Conservation (phyloP, 2,113 vertebrate species). For the Caloenas nicobarica region DNA sequence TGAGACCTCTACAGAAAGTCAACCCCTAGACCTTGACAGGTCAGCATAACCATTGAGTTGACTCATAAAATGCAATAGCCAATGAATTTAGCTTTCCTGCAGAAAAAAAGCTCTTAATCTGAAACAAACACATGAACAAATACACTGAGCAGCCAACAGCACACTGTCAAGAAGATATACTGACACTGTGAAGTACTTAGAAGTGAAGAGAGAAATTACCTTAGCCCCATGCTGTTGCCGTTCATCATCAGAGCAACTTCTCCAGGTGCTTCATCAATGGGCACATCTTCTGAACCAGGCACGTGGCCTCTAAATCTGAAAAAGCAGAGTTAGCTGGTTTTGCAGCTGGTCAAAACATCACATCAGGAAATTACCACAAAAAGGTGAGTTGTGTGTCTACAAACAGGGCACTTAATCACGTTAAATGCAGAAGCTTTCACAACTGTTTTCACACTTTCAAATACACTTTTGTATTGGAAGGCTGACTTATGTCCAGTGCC, state of each 20-base stretch:
- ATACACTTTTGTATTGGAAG: not conserved
- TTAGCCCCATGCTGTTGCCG: constrained; percentile 44
- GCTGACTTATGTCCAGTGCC: not conserved
- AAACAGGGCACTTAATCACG: not conserved
- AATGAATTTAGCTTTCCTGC: not conserved
- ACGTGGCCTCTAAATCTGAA: constrained; percentile 65
- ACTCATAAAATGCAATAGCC: not conserved
- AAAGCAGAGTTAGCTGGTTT: constrained; percentile 18
- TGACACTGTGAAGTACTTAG: not conserved
- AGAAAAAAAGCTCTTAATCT: constrained; percentile 29
- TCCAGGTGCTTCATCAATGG: constrained; percentile 41
- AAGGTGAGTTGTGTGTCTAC: not conserved
- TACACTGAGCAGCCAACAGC: not conserved
- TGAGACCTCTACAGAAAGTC: not conserved
- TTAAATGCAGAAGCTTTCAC: not conserved
- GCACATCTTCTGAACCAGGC: constrained; percentile 31
- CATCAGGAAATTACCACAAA: not conserved
- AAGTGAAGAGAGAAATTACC: constrained; percentile 61
- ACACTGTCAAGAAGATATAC: constrained; percentile 32
- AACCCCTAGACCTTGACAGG: not conserved
- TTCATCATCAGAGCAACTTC: constrained; percentile 52
- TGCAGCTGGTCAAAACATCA: not conserved
- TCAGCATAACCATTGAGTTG: not conserved
- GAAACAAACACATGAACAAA: constrained; percentile 35
- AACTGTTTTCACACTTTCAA: not conserved